Evolutionary conservation across 1,140 invertebrate genomes (phyloP), one percentile per base, ranked within the genome.

Genomic region (Nixonia krombeini): DNA sequence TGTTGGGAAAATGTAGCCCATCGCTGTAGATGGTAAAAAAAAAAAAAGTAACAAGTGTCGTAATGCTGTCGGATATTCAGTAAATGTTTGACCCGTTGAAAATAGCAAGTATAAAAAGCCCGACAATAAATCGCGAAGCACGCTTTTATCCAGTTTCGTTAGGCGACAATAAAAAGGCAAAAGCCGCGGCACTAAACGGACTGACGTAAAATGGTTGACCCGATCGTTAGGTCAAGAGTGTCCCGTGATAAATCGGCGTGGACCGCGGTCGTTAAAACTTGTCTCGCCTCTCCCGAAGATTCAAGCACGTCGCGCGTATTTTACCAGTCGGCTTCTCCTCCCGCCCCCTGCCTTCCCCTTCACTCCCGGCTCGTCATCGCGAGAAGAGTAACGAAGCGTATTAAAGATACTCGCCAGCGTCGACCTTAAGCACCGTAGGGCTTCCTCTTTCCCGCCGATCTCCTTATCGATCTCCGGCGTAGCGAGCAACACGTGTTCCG

Each of bases 121-220:
- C n/a, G n/a, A n/a, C 21, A 2, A 21, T 21, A 21, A 21, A 21
- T 21, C 21, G 21, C 6, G 13, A 35, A 35, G 4, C 33, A 12
- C 10, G 33, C 33, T 10, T 52, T 41, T 52, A 52, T 52, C 29
- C 23, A 26, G 49, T 18, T 10, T 2, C 18, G 23, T 21, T n/a
- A 26, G 7, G 38, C 10, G 28, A 21, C 15, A 17, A 40, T 52
- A 52, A 52, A 52, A 42, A 31, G 10, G 38, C 15, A 21, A 31
- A 40, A 16, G 26, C 38, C 31, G 26, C 23, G 38, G 38, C 35
- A 52, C n/a, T 52, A 52, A 52, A 52, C 17, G 15, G 49, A 41
- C 38, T 41, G 49, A 42, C 49, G 49, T 52, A 40, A 51, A 51
- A 51, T 41, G 26, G 49, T 37, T 40, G 49, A 52, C 37, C 49